These are phyloP conservation scores for Rhinella marina DNA, from an alignment of 2,797 vertebrate species.

Conservation along the genomic window DNA sequence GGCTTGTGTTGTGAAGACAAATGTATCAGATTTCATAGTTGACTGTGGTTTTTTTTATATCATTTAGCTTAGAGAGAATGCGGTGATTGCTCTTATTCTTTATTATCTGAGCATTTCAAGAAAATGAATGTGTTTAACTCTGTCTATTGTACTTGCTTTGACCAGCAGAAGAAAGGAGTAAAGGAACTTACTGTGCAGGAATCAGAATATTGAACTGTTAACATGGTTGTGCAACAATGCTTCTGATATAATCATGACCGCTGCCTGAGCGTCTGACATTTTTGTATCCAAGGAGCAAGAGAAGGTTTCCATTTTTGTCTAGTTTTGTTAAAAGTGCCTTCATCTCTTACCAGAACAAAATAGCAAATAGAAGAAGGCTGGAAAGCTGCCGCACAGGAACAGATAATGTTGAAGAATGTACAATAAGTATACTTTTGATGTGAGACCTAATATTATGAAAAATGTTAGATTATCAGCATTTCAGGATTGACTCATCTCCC, in stretches of 20 bases:
- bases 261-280: slow-evolving; percentile 22
- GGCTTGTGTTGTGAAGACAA: background rate
- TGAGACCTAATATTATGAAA: slow-evolving; percentile 25
- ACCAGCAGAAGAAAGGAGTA: slow-evolving; percentile 2
- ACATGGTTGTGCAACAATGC: background rate
- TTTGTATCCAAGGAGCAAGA: slow-evolving; percentile 17
- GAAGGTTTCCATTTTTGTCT: slow-evolving; percentile 12
- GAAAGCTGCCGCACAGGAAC: background rate
- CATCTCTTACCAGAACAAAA: slow-evolving; percentile 17
- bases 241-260: slow-evolving; percentile 13
- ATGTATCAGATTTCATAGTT: background rate
- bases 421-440: slow-evolving; percentile 17
- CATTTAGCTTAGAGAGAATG: background rate
- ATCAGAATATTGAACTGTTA: background rate
- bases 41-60: background rate
- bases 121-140: background rate
- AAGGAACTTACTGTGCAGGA: background rate
- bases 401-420: slow-evolving; percentile 18
- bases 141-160: background rate
- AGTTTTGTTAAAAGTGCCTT: slow-evolving; percentile 33
- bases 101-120: background rate
- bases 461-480: slow-evolving; percentile 24
- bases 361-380: slow-evolving; percentile 18
- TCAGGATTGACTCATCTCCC: slow-evolving; percentile 23
- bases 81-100: background rate